Base-by-base conservation (phyloP, 2,113 vertebrate genomes). In the Trogon melanurus region DNA sequence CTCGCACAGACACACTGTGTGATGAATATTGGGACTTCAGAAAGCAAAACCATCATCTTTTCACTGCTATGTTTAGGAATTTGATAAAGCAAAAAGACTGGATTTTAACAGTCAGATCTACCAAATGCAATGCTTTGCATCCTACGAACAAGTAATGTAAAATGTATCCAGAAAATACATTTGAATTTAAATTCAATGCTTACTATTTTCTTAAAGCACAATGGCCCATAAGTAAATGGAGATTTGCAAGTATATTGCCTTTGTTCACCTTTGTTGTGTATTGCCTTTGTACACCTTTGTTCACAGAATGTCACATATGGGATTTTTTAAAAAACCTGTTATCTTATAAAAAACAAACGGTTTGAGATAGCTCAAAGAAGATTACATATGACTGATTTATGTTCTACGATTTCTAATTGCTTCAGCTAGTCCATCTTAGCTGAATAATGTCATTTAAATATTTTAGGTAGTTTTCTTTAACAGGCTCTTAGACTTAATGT, bases 401-500 rank as follows among this genome's bases (percentile, higher is more conserved):
- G 44, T 44, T 73, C 96, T 91, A 85, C 16, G 19, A 65, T 96
- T 95, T 96, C 79, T 95, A 95, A 96, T 92, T 95, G 93, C 78
- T 92, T 95, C 93, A 86, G 73, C 67, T 64, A 64, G 75, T 95
- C 71, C 82, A 95, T 96, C 79, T 95, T 84, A 90, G 51, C 76
- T 93, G 74, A 92, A 94, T 69, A 97, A 92, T 86, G 89, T 67
- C 0, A 96, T 93, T 97, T 94, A 95, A 97, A 97, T 97, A 93
- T 97, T 97, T 97, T 96, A 48, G 13, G 79, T 79, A 94, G 97
- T 95, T 98, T 98, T 94, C 91, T 91, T 95, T 97, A 97, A 93
- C 89, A 96, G 95, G 72, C 71, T 97, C 89, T 97, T 93, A 95
- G 80, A 95, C 73, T 94, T 95, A 96, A 96, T 94, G 85, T 95